These are phyloP conservation scores for Diarsia mendica DNA, from an alignment of 2,888 invertebrate species.

Conservation along the genomic window DNA sequence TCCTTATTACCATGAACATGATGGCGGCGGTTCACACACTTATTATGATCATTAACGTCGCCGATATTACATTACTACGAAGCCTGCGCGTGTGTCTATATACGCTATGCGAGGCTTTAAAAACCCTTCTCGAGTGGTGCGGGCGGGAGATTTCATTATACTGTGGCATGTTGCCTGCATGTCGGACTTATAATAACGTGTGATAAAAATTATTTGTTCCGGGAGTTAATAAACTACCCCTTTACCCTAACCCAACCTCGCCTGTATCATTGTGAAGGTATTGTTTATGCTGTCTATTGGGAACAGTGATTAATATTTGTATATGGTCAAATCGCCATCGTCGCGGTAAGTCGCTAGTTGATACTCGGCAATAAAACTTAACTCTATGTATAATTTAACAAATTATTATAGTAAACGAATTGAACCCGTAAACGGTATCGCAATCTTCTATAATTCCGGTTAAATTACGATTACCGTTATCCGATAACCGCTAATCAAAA, in stretches of 20 bases:
- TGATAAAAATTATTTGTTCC: neutral
- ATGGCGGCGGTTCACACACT: slow-evolving; percentile 17
- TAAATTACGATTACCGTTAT: slow-evolving; percentile 29
- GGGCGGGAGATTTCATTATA: slow-evolving; percentile 3
- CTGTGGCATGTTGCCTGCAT: neutral
- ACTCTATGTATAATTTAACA: neutral
- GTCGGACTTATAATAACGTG: neutral
- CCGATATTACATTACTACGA: slow-evolving; percentile 31
- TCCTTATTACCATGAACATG: slow-evolving; percentile 2
- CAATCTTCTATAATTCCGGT: slow-evolving; percentile 9
- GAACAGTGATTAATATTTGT: neutral
- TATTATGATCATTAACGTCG: slow-evolving; percentile 36
- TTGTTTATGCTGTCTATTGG: neutral
- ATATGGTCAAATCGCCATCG: neutral
- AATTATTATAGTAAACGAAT: too few relatives aligned
- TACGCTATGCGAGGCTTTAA: slow-evolving; percentile 2
- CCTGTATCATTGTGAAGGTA: neutral
- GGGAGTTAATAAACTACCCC: neutral
- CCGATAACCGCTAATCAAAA: slow-evolving; percentile 23
- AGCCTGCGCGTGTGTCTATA: neutral
- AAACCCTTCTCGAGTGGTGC: neutral
- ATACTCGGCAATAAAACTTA: neutral
- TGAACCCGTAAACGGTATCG: neutral
- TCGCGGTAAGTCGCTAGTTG: neutral
- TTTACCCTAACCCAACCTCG: too few relatives aligned